Conservation (phyloP, 2,888 invertebrate genomes). For the Nezara viridula region DNA sequence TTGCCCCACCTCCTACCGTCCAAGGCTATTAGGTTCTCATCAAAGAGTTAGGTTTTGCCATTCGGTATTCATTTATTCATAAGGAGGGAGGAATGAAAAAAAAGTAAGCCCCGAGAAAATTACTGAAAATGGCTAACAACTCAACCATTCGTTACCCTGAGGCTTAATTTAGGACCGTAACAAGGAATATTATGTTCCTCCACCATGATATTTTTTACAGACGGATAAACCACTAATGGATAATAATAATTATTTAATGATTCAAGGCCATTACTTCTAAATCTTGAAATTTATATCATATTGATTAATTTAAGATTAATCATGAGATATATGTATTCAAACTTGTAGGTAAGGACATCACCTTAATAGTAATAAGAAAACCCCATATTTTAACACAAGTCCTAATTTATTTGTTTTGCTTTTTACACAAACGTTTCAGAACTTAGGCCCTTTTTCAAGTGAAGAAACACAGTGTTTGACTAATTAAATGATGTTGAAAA, state of each 20-base stretch:
- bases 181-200: not conserved
- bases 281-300: no score
- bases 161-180: not conserved
- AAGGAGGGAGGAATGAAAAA: not conserved
- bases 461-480: no score
- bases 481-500: no score
- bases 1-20: not conserved
- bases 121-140: not conserved
- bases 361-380: no score
- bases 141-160: not conserved
- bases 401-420: no score
- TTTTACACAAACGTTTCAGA: no score
- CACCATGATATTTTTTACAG: not conserved
- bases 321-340: no score
- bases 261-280: no score
- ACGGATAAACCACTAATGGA: not conserved
- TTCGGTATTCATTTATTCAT: constrained; percentile 35
- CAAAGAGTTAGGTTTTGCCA: not conserved
- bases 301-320: no score
- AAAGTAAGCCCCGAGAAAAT: not conserved
- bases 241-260: not conserved
- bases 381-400: no score
- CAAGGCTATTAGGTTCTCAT: constrained; percentile 7
- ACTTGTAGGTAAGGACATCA: no score
- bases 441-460: no score